phyloP scores from a whole-genome alignment of 2,888 invertebrate genomes.

The Acanthoscelides obtectus region DNA sequence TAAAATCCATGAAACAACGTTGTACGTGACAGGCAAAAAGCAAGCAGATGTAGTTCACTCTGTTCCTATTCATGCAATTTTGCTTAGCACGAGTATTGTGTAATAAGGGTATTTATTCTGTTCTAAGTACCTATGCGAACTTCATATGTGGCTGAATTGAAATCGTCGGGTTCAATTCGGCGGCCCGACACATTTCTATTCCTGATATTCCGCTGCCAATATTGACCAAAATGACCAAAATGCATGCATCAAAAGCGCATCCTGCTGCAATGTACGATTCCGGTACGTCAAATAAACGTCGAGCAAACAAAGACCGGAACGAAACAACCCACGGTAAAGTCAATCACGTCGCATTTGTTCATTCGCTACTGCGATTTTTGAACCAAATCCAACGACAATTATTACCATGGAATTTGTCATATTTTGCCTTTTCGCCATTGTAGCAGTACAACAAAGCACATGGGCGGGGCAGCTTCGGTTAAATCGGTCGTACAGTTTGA shows the following conservation, averaged over 20 bases:
- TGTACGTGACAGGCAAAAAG: too few species aligned
- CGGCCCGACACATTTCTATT: neutral
- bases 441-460: neutral
- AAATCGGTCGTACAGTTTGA: too few species aligned
- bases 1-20: too few species aligned
- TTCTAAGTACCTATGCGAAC: too few species aligned
- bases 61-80: too few species aligned
- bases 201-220: neutral
- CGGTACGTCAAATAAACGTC: neutral
- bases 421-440: constrained; percentile 1
- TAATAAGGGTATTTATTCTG: too few species aligned
- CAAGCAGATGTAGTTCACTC: too few species aligned
- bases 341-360: neutral
- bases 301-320: neutral
- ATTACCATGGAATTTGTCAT: constrained; percentile 7
- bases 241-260: neutral
- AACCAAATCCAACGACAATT: neutral
- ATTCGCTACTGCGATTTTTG: neutral
- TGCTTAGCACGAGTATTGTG: too few species aligned
- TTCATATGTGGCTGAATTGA: too few species aligned
- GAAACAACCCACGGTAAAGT: neutral
- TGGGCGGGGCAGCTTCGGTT: neutral
- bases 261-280: neutral
- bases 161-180: neutral
- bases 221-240: neutral